These are phyloP conservation scores for Cochlearius cochlearius DNA, from an alignment of 2,113 vertebrate species.

Conservation along the genomic window DNA sequence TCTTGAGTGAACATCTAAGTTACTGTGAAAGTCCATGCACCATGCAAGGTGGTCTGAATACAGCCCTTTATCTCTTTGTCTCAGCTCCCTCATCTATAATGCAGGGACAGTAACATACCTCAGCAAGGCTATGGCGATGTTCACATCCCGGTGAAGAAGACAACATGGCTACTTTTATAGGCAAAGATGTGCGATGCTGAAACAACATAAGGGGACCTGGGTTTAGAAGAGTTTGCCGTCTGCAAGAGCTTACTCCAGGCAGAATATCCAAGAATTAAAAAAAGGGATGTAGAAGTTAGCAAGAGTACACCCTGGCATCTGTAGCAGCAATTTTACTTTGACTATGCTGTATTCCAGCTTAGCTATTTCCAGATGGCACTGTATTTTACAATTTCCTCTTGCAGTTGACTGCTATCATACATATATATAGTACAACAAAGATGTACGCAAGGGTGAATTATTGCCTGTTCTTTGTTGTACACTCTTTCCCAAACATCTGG, in stretches of 20 bases:
- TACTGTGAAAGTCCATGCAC: neutral
- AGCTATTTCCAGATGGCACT: conserved; percentile 6
- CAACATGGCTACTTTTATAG: neutral
- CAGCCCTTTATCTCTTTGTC: neutral
- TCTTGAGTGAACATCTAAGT: neutral
- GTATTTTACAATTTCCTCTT: neutral
- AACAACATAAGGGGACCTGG: neutral
- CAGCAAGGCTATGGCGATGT: neutral
- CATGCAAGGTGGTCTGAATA: neutral
- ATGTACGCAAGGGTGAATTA: neutral
- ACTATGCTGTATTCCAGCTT: neutral
- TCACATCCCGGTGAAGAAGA: neutral
- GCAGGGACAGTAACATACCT: neutral
- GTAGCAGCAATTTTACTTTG: conserved; percentile 11
- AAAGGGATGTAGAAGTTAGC: neutral
- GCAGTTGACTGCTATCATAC: neutral
- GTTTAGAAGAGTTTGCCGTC: neutral
- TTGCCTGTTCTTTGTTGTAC: conserved; percentile 25
- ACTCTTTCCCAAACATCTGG: neutral
- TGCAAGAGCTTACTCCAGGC: neutral
- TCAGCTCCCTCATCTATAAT: neutral
- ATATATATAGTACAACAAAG: neutral
- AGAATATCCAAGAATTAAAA: neutral
- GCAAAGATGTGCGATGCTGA: neutral
- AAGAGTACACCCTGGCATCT: neutral